Evolutionary conservation across 2,797 vertebrate genomes (phyloP).

Genomic region (Amblyraja radiata): DNA sequence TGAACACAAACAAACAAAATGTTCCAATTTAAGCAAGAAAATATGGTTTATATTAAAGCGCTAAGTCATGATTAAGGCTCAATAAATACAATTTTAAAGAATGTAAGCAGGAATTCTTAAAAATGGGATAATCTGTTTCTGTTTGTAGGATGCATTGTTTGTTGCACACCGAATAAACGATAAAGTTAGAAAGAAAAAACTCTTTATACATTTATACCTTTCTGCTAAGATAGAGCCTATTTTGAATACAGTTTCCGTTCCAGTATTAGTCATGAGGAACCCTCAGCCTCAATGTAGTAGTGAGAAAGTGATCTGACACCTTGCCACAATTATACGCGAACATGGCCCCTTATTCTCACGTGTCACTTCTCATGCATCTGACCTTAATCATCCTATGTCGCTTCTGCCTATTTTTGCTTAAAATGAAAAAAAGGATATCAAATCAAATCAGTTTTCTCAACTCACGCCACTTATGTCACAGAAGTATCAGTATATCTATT

Average conservation of each 20-base stretch:
- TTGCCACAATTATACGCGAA: background rate
- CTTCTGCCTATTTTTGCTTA: background rate
- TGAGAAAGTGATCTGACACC: background rate
- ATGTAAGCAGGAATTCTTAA: background rate
- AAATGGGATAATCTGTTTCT: background rate
- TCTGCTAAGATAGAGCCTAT: background rate
- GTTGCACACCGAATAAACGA: background rate
- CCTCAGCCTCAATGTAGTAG: background rate
- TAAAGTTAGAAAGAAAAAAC: background rate
- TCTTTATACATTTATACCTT: background rate
- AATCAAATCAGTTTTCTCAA: constrained; percentile 16
- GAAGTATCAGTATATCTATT: background rate
- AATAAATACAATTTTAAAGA: constrained; percentile 7
- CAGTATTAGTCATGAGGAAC: background rate
- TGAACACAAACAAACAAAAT: background rate
- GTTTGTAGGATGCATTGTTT: background rate
- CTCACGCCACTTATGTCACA: background rate
- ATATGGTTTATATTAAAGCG: background rate
- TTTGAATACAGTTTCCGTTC: background rate
- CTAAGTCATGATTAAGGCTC: background rate
- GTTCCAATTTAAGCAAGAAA: background rate
- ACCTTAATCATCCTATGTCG: constrained; percentile 1
- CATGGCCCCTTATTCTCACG: background rate
- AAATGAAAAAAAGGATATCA: background rate
- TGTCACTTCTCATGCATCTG: background rate